Conservation (phyloP, 2,797 vertebrate species). For the Euphonia xanthogaster region DNA sequence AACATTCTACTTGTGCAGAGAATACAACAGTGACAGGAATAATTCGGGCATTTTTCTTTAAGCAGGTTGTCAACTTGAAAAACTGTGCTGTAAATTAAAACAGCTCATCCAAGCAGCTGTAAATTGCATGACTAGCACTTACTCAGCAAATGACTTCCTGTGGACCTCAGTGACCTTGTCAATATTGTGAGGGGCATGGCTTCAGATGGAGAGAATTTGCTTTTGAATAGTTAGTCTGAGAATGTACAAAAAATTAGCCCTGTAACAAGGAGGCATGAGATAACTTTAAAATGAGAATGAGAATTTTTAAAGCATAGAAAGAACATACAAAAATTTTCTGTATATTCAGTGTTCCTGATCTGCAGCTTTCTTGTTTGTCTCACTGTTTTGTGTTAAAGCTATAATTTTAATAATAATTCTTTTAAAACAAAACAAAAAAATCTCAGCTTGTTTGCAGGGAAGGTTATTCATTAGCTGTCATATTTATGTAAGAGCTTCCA, state of each 20-base stretch:
- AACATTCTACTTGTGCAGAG: not conserved
- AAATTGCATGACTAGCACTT: slow-evolving; percentile 34
- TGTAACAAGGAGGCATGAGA: not conserved
- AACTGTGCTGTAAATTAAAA: slow-evolving; percentile 38
- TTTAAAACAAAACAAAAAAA: not conserved
- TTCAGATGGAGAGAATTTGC: not conserved
- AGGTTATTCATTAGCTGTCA: not conserved
- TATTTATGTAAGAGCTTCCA: not conserved
- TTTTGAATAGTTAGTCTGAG: not conserved
- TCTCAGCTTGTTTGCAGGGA: not conserved
- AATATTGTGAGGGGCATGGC: not conserved
- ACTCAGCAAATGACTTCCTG: slow-evolving; percentile 49
- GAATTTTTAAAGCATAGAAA: not conserved
- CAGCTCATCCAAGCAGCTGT: not conserved
- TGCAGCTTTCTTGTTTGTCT: not conserved
- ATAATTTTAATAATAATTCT: not conserved
- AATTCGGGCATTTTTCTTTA: not conserved
- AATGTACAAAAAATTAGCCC: not conserved
- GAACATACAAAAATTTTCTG: fast-evolving
- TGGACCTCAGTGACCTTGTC: slow-evolving; percentile 47
- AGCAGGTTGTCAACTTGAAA: not conserved
- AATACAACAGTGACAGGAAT: not conserved
- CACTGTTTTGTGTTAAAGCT: not conserved
- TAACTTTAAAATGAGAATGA: not conserved
- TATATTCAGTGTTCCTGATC: not conserved